phyloP scores from a whole-genome alignment of 2,113 vertebrate species.

The Hydropotes inermis region DNA sequence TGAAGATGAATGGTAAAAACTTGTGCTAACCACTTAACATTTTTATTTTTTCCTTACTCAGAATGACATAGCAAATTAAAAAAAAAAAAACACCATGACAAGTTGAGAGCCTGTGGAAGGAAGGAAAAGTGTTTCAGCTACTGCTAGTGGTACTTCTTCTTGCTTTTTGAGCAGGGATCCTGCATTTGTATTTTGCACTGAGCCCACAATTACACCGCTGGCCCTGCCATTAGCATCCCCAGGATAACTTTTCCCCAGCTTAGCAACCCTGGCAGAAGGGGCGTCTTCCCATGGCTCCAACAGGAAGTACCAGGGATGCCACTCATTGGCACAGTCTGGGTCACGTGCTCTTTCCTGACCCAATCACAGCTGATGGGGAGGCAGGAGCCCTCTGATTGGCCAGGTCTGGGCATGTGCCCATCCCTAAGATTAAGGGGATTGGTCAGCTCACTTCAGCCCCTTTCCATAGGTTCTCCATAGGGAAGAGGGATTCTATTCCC shows the following conservation, averaged over 20 bases:
- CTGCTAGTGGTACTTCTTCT: not conserved
- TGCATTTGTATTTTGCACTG: not conserved
- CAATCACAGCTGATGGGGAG: not conserved
- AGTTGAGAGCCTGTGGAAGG: not conserved
- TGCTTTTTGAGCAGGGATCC: not conserved
- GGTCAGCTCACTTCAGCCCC: not conserved
- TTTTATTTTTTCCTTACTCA: not conserved
- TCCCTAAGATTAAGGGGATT: not conserved
- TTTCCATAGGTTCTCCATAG: not conserved
- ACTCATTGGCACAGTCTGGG: not conserved
- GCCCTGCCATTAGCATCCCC: not conserved
- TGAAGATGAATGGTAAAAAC: not conserved
- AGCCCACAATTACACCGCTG: not conserved
- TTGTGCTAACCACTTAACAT: not conserved
- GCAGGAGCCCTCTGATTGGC: not conserved
- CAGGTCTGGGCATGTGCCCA: not conserved
- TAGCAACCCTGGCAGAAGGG: not conserved
- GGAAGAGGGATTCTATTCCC: not conserved
- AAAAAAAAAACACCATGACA: not conserved
- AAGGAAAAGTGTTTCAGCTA: not conserved
- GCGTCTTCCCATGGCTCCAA: not conserved
- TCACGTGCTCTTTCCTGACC: not conserved
- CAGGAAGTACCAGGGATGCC: not conserved
- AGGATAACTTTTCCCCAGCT: not conserved
- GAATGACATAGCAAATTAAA: not conserved